Conservation (phyloP, 2,888 invertebrate species). For the Eilema depressum region DNA sequence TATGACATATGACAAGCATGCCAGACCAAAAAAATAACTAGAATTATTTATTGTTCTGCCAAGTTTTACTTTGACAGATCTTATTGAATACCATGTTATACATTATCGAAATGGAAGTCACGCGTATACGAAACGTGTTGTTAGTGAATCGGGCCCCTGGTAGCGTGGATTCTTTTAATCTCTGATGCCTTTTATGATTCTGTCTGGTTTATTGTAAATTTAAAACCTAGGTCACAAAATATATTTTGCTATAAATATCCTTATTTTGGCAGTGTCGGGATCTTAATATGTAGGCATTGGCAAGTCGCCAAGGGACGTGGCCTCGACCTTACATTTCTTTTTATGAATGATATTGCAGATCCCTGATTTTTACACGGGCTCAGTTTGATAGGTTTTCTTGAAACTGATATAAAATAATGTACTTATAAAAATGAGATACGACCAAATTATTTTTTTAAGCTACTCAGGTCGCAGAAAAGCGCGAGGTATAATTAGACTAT, state of each 20-base stretch:
- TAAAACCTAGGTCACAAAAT: background rate
- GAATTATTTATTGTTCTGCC: too few relatives aligned
- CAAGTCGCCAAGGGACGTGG: constrained; percentile 26
- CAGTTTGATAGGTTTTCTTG: constrained; percentile 21
- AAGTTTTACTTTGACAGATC: too few relatives aligned
- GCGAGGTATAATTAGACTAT: too few relatives aligned
- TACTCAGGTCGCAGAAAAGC: too few relatives aligned
- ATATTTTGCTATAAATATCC: constrained; percentile 7
- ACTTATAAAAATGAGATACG: background rate
- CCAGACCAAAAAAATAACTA: too few relatives aligned
- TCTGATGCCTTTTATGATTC: background rate
- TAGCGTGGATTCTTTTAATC: too few relatives aligned
- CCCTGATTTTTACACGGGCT: constrained; percentile 26
- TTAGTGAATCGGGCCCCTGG: too few relatives aligned
- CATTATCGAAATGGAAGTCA: too few relatives aligned
- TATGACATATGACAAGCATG: too few relatives aligned
- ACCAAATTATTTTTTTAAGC: background rate
- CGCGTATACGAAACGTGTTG: too few relatives aligned
- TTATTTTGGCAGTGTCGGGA: constrained; percentile 19
- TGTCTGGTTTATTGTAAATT: background rate
- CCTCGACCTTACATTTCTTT: constrained; percentile 26
- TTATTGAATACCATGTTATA: too few relatives aligned
- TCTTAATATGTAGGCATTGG: constrained; percentile 32
- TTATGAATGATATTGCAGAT: constrained; percentile 36
- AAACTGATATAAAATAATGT: background rate